Base-by-base conservation (phyloP, 2,797 vertebrate genomes). In the Galaxias olidus region DNA sequence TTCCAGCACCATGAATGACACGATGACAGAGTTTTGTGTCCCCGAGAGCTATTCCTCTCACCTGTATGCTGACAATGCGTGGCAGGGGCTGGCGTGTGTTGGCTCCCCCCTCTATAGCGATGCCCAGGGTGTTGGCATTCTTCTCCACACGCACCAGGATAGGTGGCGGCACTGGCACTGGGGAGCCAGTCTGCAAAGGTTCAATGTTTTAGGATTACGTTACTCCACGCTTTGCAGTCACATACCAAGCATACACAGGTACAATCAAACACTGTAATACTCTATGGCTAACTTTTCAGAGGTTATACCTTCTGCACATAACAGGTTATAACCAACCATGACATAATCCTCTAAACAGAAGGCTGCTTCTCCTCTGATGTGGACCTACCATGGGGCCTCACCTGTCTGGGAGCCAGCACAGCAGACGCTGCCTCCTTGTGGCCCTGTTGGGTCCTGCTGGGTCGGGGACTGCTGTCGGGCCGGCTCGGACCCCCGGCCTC, bases 61-160 rank as follows among this genome's bases (percentile, higher is more conserved):
- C 96, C 96, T 98, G 96, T 77, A 98, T 96, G 15, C 94, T 96
- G 68, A 96, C 93, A 0, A 98, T 96, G 74, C 96, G 93, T 8
- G 96, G 96, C 84, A 98, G 79, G 0, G 95, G 96, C 82, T 97
- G 96, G 12, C 95, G 93, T 0, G 96, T 96, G 82, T 98, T 97
- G 4, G 96, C 96, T 8, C 96, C 96, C 0, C 96, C 96, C 80
- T 98, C 96, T 1, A 98, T 96, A 78, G 96, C 96, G 0, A 98
- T 97, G 47, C 96, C 96, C 71, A 98, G 61, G 1, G 95, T 96
- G 1, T 87, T 94, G 0, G 95, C 91, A 0, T 92, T 96, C 82
- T 97, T 98, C 61, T 86, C 74, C 73, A 98, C 94, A 0, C 93
- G 91, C 43, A 98, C 89, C 71, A 96, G 80, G 19, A 86, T 87